Conservation (phyloP, 2,113 vertebrate species). For the Dipodomys merriami region DNA sequence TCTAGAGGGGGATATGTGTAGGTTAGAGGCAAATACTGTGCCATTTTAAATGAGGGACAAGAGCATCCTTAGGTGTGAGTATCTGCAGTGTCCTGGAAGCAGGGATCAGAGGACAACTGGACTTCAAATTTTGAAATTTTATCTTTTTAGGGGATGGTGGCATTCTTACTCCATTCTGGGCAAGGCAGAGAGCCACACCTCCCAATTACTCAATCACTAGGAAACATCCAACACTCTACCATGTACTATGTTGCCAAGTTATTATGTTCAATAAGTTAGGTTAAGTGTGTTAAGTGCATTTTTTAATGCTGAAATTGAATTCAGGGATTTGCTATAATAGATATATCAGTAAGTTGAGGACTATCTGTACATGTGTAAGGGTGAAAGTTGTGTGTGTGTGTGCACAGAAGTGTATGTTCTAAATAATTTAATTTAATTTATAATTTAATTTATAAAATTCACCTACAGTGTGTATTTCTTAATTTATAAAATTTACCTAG, state of each 20-base stretch:
- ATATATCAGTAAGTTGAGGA: neutral
- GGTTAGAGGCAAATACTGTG: neutral
- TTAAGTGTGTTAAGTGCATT: neutral
- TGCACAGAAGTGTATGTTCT: neutral
- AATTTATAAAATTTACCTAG: slow-evolving; percentile 22
- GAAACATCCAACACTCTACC: neutral
- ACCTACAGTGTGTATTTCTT: neutral
- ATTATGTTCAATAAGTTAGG: too few species aligned
- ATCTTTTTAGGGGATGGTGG: neutral
- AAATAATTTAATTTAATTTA: too few species aligned
- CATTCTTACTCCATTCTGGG: neutral
- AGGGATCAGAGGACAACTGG: neutral
- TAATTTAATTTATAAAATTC: slow-evolving; percentile 33
- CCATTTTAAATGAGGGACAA: neutral
- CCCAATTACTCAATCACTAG: neutral
- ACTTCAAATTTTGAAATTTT: neutral
- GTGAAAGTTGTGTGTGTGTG: too few species aligned
- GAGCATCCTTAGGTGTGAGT: neutral
- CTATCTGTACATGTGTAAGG: neutral
- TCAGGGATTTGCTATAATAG: neutral
- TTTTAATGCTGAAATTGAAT: neutral
- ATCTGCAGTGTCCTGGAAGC: neutral
- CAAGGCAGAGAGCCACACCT: neutral
- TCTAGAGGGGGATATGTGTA: neutral
- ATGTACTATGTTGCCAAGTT: neutral